Percentiles rank a stretch among this genome's conserved stretches.
These are phyloP conservation scores for Ceratina japonica DNA, from an alignment of 1,140 invertebrate genomes.

Conservation along the genomic window DNA sequence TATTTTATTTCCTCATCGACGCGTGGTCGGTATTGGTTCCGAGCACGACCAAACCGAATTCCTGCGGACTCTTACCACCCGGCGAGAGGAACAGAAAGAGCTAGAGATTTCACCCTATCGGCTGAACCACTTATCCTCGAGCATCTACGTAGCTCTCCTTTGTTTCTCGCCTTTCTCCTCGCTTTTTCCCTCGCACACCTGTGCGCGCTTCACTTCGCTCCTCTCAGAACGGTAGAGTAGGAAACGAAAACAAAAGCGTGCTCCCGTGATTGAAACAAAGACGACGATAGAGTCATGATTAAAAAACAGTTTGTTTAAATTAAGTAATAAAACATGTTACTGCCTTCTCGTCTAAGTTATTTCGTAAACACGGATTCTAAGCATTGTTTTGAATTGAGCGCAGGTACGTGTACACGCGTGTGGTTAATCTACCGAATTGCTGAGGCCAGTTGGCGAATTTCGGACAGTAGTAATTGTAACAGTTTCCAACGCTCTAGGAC, in stretches of 20 bases:
- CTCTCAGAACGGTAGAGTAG: not conserved
- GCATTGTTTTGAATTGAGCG: too few relatives aligned
- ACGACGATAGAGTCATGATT: not conserved
- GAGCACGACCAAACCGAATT: not conserved
- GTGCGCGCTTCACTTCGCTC: not conserved
- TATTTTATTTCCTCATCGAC: conserved; percentile 53
- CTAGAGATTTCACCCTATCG: conserved; percentile 1
- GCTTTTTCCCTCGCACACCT: not conserved
- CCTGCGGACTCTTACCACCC: conserved; percentile 4
- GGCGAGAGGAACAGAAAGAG: not conserved
- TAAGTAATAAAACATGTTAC: conserved; percentile 2
- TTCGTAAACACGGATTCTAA: not conserved
- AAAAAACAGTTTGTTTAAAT: not conserved
- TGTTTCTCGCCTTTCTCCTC: not conserved
- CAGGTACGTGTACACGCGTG: too few relatives aligned
- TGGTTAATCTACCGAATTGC: not conserved
- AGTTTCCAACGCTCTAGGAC: not conserved
- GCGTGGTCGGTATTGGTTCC: conserved; percentile 21
- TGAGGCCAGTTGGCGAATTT: not conserved
- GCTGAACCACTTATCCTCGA: conserved; percentile 36
- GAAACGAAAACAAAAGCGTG: not conserved
- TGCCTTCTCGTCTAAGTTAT: too few relatives aligned
- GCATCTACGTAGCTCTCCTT: conserved; percentile 10
- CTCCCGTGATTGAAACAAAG: not conserved
- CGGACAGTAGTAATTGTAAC: not conserved